Base-by-base conservation (phyloP, 2,797 vertebrate genomes). In the Typhlichthys subterraneus region DNA sequence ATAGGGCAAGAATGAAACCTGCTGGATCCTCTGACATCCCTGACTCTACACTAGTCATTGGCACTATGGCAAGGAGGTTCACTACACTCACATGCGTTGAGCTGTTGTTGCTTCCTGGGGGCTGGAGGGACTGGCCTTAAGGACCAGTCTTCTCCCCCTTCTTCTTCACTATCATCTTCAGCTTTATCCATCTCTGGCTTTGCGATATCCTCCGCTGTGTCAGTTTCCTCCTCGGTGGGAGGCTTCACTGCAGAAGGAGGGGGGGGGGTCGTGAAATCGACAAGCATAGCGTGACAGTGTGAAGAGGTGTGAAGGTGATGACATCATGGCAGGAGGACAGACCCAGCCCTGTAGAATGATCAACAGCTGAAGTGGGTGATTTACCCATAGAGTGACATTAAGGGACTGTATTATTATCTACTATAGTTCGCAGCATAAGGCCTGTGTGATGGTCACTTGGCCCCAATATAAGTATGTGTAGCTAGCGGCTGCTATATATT, bases 31-130 rank as follows among this genome's bases (percentile, higher is more conserved):
- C 38, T 42, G 7, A 2, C 38, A 29, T 29, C 23, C 23, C 23
- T 29, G 23, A 4, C 38, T 57, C 17, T 38, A 3, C 0, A 12
- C 5, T 51, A 23, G 13, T 52, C 2, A 14, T 29, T 12, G 17
- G 6, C 33, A 8, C 15, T 14, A 1, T n/a, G n/a, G 19, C 47
- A 68, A 13, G 53, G 33, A 55, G 3, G 15, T 13, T 52, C 4
- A 56, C 89, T 81, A 53, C 3, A 56, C 89, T 81, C 63, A 93
- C 92, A 73, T 69, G 88, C 85, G 69, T 84, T 76, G 0, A 87
- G 83, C 42, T 77, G 51, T 63, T 81, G 85, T 57, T 89, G 88
- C 75, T 82, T 93, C 62, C 73, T 75, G 1, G 87, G 79, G 4
- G 87, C 76, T 4, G 80, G 64, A 61, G 75, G 65, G 12, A 72